A percentile compares a stretch with the other conserved stretches of the same genome.
phyloP scores from a whole-genome alignment of 2,113 vertebrate species.

The Cyanoderma ruficeps region DNA sequence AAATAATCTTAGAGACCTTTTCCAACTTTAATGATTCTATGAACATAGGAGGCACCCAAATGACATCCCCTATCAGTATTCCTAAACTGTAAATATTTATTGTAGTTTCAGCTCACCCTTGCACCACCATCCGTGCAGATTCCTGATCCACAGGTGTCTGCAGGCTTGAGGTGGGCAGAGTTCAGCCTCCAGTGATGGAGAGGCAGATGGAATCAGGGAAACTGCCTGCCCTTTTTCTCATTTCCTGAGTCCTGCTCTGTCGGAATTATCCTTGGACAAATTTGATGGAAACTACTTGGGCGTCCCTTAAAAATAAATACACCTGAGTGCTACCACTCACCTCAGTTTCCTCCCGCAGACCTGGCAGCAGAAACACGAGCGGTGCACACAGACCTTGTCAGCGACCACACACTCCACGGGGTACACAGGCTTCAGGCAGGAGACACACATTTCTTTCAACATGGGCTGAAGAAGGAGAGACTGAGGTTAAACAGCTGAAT shows the following conservation, averaged over 20 bases:
- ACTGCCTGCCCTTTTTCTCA: not conserved
- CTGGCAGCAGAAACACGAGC: slow-evolving; percentile 83
- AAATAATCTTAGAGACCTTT: not conserved
- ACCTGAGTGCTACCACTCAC: slow-evolving; percentile 64
- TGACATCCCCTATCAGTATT: not conserved
- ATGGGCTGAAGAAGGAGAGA: slow-evolving; percentile 49
- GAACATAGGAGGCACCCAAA: not conserved
- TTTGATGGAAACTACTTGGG: not conserved
- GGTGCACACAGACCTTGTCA: slow-evolving; percentile 78
- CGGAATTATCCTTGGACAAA: not conserved
- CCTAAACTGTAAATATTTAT: not conserved
- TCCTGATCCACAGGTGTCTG: not conserved
- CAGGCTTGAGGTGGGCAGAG: not conserved
- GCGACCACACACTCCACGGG: slow-evolving; percentile 76
- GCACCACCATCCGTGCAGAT: not conserved
- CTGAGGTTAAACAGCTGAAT: not conserved
- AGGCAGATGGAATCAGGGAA: not conserved
- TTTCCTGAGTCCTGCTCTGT: not conserved
- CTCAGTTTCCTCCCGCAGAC: slow-evolving; percentile 82
- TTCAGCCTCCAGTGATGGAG: not conserved
- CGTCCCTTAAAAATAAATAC: not conserved
- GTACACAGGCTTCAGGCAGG: slow-evolving; percentile 78
- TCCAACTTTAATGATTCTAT: not conserved
- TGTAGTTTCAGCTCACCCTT: not conserved
- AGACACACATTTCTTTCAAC: slow-evolving; percentile 74